Evolutionary conservation across 2,113 vertebrate species (phyloP), one percentile per base, ranked within the genome.

Genomic region (Chaetura pelagica): DNA sequence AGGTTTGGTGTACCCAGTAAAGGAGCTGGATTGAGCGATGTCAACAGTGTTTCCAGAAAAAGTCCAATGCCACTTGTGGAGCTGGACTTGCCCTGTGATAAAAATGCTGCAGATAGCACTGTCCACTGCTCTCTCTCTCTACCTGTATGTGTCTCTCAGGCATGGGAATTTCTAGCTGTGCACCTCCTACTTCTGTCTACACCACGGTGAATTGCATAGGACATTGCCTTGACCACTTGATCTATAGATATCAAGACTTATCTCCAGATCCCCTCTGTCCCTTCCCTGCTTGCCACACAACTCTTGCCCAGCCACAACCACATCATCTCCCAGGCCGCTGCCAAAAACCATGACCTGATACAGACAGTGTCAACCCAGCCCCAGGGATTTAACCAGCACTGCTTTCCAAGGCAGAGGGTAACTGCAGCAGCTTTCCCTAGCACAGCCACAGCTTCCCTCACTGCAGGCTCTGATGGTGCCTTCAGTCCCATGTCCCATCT

Each of bases 401-500:
- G 21, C 38, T 30, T 57, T 42, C 34, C 48, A 27, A 4, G 3
- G 21, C 5, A 4, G 38, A 48, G 15, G 17, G 15, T 42, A 18
- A n/a, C 38, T 4, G 34, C 34, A 72, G 54, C 57, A 79, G 61
- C 85, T n/a, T 63, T 61, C 14, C 35, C 59, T 77, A 81, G n/a
- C 52, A 22, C 16, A 72, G 83, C 46, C 2, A 0, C 13, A 44
- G 40, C 44, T 77, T 6, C 49, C 55, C 32, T 52, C 0, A 0
- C 85, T 35, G 55, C 15, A 9, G 29, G 13, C 34, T 64, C 32
- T 26, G 40, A 17, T 0, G 12, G 38, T 54, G 72, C 57, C 38
- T 66, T n/a, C 4, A 1, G 12, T 12, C 26, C 62, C 4, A 0
- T 9, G 4, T 38, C n/a, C 35, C 13, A 2, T 17, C 64, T 77